Base-by-base conservation (phyloP, 2,888 invertebrate species). In the Temnothorax rugatulus region DNA sequence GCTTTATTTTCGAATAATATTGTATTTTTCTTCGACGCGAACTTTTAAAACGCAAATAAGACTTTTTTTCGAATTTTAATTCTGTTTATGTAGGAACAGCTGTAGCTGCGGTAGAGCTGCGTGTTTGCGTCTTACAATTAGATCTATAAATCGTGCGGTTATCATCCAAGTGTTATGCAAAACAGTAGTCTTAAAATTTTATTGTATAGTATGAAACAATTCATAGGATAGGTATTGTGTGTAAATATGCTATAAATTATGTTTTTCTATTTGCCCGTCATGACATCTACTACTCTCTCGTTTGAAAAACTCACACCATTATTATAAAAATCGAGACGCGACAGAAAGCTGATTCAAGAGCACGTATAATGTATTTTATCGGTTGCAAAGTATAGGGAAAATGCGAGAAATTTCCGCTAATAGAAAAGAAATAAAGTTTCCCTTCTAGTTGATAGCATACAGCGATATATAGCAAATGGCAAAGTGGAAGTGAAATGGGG, bases 71-170 rank as follows among this genome's bases (percentile, higher is more conserved):
- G 8, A 7, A 61, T 34, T 34, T 75, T 34, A 25, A 52, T 76
- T 52, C 4, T 5, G 18, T 4, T 5, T 34, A 13, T 0, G 18
- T 5, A 13, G 18, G 3, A 64, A 41, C 21, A 38, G 18, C 18
- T 21, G 9, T 38, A 25, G 18, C 15, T 18, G 7, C 1, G 7
- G 34, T 34, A 34, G 34, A 34, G 7, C 34, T 18, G 54, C 5
- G 71, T 41, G 9, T 38, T 38, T 57, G 8, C 25, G 8, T 54
- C 5, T 9, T 54, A 15, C 34, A 34, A 34, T 34, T 34, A 7
- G 38, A 71, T 71, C 52, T 71, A 41, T 52, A 41, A 73, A 54
- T 73, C 11, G 38, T 44, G 15, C 57, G 41, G 44, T 73, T 59
- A 57, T 57, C 11, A 18, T 21, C 8, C n/a, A 15, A 9, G 18